phyloP scores from a whole-genome alignment of 2,888 invertebrate genomes.

The Venusia cambrica region DNA sequence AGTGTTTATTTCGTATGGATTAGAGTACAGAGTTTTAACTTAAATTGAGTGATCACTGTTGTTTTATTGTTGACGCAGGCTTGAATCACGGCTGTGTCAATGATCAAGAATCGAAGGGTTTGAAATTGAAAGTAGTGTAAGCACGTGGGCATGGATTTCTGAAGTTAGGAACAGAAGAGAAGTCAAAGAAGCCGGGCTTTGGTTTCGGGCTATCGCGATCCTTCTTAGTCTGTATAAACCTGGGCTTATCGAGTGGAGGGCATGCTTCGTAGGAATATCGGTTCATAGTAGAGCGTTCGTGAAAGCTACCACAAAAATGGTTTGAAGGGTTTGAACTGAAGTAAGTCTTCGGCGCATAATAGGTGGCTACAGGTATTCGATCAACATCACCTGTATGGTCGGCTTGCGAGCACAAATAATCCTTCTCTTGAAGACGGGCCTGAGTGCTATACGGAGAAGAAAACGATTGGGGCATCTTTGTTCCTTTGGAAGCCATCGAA shows the following conservation, averaged over 20 bases:
- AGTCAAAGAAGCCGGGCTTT: slow-evolving; percentile 36
- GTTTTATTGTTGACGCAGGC: slow-evolving; percentile 4
- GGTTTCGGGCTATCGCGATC: slow-evolving; percentile 39
- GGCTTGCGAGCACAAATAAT: slow-evolving; percentile 2
- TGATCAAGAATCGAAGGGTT: slow-evolving; percentile 19
- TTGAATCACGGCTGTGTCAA: slow-evolving; percentile 3
- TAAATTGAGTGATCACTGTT: slow-evolving; percentile 5
- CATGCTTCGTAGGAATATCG: slow-evolving; percentile 17
- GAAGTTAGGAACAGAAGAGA: slow-evolving; percentile 36
- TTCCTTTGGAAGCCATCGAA: slow-evolving; percentile 18
- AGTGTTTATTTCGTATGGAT: slow-evolving; percentile 35
- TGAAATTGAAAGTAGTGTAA: slow-evolving; percentile 26
- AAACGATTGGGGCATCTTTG: slow-evolving; percentile 15
- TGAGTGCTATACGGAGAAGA: slow-evolving; percentile 33
- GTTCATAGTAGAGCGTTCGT: slow-evolving; percentile 9
- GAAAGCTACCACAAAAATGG: no score
- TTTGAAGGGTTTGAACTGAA: slow-evolving; percentile 10
- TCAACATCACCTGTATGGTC: not conserved
- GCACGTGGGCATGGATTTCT: slow-evolving; percentile 37
- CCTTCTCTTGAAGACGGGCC: slow-evolving; percentile 1
- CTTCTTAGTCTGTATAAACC: slow-evolving; percentile 32
- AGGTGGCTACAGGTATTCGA: slow-evolving; percentile 1
- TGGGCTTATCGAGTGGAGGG: slow-evolving; percentile 36
- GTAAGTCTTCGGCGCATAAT: slow-evolving; percentile 5
- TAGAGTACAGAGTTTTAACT: slow-evolving; percentile 21